Evolutionary conservation across 2,797 vertebrate species (phyloP), one percentile per base, ranked within the genome.

Genomic region (Sebastes iracundus): DNA sequence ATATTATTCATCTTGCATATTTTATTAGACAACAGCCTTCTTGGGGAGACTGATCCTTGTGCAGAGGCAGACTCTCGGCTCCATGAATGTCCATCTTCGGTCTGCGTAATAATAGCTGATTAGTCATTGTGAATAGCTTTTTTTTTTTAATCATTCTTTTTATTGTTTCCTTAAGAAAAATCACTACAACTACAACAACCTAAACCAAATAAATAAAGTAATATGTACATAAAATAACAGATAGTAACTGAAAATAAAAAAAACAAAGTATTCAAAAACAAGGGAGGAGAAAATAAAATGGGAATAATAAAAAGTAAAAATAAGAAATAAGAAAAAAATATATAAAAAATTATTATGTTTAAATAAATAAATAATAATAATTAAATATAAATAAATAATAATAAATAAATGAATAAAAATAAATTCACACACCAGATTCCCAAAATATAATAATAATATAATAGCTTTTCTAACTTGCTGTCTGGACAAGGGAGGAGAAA

Each of bases 51-150:
- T 22, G 28, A 73, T 55, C 75, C 25, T 1, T 52, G 63, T 16
- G 23, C 67, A 46, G 38, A 73, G 72, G 42, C 16, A 18, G 7
- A 18, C 16, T 46, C 79, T 77, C n/a, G 4, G 28, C 77, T 72
- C 42, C 55, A 33, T 13, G 20, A 72, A 53, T 38, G 77, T 25
- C 60, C 72, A 30, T 46, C 72, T 67, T 62, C 25, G 7, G 71
- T 60, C 52, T 59, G 69, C 58, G 67, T 65, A 88, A 87, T 84
- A 84, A 87, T 33, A 90, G 76, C 59, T 25, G 84, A 86, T 86
- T 88, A 90, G 79, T 90, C 88, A 89, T 4, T 77, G 78, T 30
- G 65, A 77, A 65, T 8, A 42, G 72, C 63, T 78, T 46, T 7
- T 16, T 46, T 42, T 46, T 38, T 38, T 38, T 5, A 16, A 46